Conservation (phyloP, 2,888 invertebrate genomes). For the Eupithecia abbreviata region DNA sequence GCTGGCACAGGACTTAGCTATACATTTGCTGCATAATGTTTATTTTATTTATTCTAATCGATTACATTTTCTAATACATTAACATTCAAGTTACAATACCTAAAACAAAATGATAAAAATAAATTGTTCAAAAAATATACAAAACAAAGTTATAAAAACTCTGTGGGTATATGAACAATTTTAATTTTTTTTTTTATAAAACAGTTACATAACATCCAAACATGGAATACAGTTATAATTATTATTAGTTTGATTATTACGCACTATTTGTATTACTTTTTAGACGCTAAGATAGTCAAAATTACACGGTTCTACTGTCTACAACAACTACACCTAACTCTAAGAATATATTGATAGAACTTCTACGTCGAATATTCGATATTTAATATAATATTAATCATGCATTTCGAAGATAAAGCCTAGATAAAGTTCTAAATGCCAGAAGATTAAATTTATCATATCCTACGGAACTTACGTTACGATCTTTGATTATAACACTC, state of each 20-base stretch:
- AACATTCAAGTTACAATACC: conserved; percentile 46
- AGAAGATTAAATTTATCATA: neutral
- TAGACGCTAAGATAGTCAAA: conserved; percentile 45
- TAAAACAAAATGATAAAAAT: conserved; percentile 44
- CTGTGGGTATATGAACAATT: conserved; percentile 80
- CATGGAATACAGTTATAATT: conserved; percentile 19
- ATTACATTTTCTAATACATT: conserved; percentile 49
- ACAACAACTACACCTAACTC: conserved; percentile 29
- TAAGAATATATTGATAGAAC: conserved; percentile 2
- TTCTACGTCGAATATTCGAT: neutral
- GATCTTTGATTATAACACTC: neutral
- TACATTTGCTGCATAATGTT: conserved; percentile 58
- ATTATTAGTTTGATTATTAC: conserved; percentile 8
- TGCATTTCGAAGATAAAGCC: conserved; percentile 5
- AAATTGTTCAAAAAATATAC: conserved; percentile 42
- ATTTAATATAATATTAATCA: neutral
- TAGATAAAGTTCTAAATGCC: neutral
- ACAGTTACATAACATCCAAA: conserved; percentile 58
- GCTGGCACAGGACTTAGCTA: conserved; percentile 73
- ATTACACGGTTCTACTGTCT: conserved; percentile 17
- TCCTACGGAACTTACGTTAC: neutral
- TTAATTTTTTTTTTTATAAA: conserved; percentile 68
- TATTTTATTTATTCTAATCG: conserved; percentile 47
- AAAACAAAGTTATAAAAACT: conserved; percentile 40
- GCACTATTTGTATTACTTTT: conserved; percentile 36